Evolutionary conservation across 2,888 invertebrate species (phyloP).

Genomic region (Synanthedon myopaeformis): DNA sequence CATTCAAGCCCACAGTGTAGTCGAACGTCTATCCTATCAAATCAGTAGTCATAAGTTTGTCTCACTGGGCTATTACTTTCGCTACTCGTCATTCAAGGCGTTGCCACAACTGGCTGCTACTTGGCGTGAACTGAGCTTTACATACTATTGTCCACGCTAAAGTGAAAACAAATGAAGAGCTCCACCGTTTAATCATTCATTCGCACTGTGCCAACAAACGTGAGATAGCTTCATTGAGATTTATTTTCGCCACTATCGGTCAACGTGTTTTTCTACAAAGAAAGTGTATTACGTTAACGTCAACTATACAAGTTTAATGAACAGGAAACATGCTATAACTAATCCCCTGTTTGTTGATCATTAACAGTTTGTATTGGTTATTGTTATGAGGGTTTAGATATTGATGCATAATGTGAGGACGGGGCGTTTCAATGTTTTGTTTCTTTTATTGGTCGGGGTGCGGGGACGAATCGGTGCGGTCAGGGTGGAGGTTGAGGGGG

Average conservation of each 20-base stretch:
- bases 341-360: background rate
- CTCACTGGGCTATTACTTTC: no score
- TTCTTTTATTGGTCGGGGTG: background rate
- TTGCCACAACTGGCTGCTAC: no score
- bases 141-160: constrained; percentile 44
- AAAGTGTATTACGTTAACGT: background rate
- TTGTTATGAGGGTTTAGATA: background rate
- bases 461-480: constrained; percentile 2
- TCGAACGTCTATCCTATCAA: no score
- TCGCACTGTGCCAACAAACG: constrained; percentile 21
- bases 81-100: no score
- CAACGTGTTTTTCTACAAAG: constrained; percentile 12
- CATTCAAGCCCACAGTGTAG: no score
- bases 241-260: constrained; percentile 47
- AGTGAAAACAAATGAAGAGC: constrained; percentile 65
- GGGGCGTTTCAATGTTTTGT: constrained; percentile 1
- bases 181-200: constrained; percentile 64
- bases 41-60: no score
- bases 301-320: background rate
- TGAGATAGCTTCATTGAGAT: constrained; percentile 49
- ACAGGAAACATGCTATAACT: background rate
- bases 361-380: background rate
- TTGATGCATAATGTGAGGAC: constrained; percentile 8
- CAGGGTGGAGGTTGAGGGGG: constrained; percentile 5
- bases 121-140: constrained; percentile 10